These are phyloP conservation scores for Poeciliopsis turrubarensis DNA, from an alignment of 2,113 vertebrate genomes.

Conservation along the genomic window DNA sequence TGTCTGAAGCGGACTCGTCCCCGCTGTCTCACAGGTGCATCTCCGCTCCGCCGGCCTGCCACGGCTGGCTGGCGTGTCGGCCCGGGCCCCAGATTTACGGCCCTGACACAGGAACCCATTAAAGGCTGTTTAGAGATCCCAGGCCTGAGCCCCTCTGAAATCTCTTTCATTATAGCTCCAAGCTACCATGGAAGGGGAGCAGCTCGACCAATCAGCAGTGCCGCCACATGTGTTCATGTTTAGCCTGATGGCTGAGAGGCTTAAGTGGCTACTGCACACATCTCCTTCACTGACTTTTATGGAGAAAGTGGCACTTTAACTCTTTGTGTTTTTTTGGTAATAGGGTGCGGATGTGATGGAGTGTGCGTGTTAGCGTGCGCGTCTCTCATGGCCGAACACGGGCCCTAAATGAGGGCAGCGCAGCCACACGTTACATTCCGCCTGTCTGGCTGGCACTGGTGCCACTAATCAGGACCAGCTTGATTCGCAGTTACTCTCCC, in stretches of 20 bases:
- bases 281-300: conserved; percentile 79
- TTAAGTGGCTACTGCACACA: conserved; percentile 79
- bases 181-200: conserved; percentile 75
- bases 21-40: conserved; percentile 82
- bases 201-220: conserved; percentile 73
- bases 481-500: conserved; percentile 49
- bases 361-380: conserved; percentile 27
- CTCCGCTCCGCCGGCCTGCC: conserved; percentile 52
- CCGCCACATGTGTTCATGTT: conserved; percentile 82
- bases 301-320: conserved; percentile 75
- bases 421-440: conserved; percentile 75
- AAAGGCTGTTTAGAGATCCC: conserved; percentile 83
- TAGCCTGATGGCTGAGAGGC: conserved; percentile 75
- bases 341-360: conserved; percentile 38
- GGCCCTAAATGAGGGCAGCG: conserved; percentile 73
- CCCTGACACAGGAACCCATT: conserved; percentile 87
- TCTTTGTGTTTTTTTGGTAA: conserved; percentile 64
- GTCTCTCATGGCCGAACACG: conserved; percentile 41
- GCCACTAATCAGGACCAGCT: conserved; percentile 74
- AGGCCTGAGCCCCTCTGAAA: conserved; percentile 80
- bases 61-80: conserved; percentile 64
- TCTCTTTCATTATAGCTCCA: conserved; percentile 82
- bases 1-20: conserved; percentile 18
- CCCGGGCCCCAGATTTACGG: conserved; percentile 82
- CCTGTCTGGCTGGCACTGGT: conserved; percentile 71